Evolutionary conservation across 2,113 vertebrate genomes (phyloP), one percentile per base, ranked within the genome.

Genomic region (Chaetorhynchus papuensis): DNA sequence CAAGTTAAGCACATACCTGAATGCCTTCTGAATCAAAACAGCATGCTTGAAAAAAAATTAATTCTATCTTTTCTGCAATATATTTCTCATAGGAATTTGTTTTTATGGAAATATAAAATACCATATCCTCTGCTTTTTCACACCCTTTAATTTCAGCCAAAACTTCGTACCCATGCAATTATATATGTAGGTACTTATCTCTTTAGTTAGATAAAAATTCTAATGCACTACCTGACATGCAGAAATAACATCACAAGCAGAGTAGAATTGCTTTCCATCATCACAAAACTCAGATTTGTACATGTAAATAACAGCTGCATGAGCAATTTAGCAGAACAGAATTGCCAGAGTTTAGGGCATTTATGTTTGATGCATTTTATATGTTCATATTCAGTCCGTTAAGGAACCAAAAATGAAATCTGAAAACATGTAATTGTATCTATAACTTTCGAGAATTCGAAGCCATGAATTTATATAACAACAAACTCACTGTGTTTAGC

Each of bases 241-340:
- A 88, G 71, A 74, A 88, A 88, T 76, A 91, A 66, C 80, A 94
- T 52, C 68, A 83, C 33, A 39, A 86, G 78, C 66, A 91, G 35
- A 70, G 52, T 37, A 83, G 90, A 91, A 91, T 64, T 88, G 78
- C 90, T 90, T 91, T 93, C 5, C 0, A 92, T 83, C 59, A 47
- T 83, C 63, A 83, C 54, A 91, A 94, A 94, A 78, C 65, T 82
- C 81, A 78, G 79, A 94, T 93, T 87, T 93, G 53, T 87, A 77
- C 78, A 80, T 54, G 35, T 87, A 95, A 91, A 89, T 91, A 96
- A 93, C 93, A 96, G 91, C 82, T 96, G 79, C 82, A 84, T 28
- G 81, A 94, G 85, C 87, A 90, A 95, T 93, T 93, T 66, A 91
- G 78, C 82, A 91, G 89, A 37, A 90, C 22, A 68, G 85, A 95